These are phyloP conservation scores for Pyrgus malvae DNA, from an alignment of 2,888 invertebrate genomes.

Conservation along the genomic window DNA sequence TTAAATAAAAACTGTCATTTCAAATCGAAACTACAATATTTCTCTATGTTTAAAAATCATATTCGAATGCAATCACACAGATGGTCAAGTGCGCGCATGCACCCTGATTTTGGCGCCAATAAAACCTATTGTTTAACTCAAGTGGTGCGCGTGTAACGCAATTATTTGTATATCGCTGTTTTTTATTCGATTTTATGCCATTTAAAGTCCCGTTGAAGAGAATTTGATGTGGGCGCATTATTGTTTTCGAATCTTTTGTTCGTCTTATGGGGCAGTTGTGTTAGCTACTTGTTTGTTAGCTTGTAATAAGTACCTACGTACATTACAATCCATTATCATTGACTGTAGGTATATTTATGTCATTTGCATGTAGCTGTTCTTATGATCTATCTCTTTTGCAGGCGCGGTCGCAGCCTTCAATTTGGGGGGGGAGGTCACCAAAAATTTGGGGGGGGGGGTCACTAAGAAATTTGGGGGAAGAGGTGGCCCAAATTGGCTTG, in stretches of 20 bases:
- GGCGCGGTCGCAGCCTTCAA: too few relatives aligned
- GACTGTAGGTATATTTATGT: too few relatives aligned
- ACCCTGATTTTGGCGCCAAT: slow-evolving; percentile 59
- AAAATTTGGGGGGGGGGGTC: too few relatives aligned
- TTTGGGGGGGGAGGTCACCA: too few relatives aligned
- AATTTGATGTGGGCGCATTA: slow-evolving; percentile 23
- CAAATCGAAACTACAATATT: too few relatives aligned
- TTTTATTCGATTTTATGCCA: slow-evolving; percentile 59
- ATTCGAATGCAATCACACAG: slow-evolving; percentile 47
- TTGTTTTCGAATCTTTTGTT: slow-evolving; percentile 17
- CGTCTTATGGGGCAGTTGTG: slow-evolving; percentile 11
- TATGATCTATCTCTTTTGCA: too few relatives aligned
- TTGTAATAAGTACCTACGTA: too few relatives aligned
- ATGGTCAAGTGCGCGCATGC: slow-evolving; percentile 59
- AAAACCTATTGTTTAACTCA: slow-evolving; percentile 62
- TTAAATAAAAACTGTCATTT: too few relatives aligned
- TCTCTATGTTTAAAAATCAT: slow-evolving; percentile 24
- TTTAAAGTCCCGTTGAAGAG: slow-evolving; percentile 41
- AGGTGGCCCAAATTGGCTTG: too few relatives aligned
- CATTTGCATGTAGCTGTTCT: too few relatives aligned
- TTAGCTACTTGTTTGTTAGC: neutral
- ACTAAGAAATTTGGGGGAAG: too few relatives aligned
- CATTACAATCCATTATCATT: too few relatives aligned
- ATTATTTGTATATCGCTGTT: slow-evolving; percentile 60
- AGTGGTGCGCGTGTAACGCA: slow-evolving; percentile 63